phyloP scores from a whole-genome alignment of 2,888 invertebrate species.

The Caenorhabditis sp. region DNA sequence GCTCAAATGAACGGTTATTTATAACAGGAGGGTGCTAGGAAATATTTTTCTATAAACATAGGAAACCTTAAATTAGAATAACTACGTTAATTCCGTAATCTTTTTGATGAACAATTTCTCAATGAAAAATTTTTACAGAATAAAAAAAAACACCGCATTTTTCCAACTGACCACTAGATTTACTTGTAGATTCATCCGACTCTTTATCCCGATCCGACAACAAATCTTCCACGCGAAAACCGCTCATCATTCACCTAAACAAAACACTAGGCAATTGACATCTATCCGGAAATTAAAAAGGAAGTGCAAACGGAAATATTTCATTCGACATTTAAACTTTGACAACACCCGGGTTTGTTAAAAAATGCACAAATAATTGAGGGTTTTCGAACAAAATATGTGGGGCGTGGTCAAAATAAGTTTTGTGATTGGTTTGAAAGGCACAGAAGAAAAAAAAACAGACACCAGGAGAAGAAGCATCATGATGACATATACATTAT shows the following conservation, averaged over 20 bases:
- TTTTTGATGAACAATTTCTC: too few species aligned
- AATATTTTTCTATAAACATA: too few species aligned
- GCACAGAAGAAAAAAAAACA: not conserved
- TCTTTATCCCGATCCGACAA: slow-evolving; percentile 30
- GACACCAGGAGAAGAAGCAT: too few species aligned
- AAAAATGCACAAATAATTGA: too few species aligned
- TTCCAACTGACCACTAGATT: not conserved
- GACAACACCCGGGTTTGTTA: too few species aligned
- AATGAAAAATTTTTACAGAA: too few species aligned
- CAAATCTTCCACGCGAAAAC: slow-evolving; percentile 38
- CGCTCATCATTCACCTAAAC: slow-evolving; percentile 13
- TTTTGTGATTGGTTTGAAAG: not conserved
- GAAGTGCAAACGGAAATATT: not conserved
- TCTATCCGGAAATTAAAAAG: not conserved
- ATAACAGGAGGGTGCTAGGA: too few species aligned
- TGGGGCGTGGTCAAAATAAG: not conserved
- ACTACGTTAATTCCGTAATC: too few species aligned
- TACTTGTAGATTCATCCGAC: slow-evolving; percentile 14
- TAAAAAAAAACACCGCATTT: too few species aligned
- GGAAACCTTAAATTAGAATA: too few species aligned
- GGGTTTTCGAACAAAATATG: too few species aligned
- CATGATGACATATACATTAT: not conserved
- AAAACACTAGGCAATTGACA: not conserved
- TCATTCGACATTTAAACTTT: not conserved
- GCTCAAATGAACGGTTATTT: too few species aligned